These are phyloP conservation scores for Pheosia tremula DNA, from an alignment of 2,888 invertebrate species.

Conservation along the genomic window DNA sequence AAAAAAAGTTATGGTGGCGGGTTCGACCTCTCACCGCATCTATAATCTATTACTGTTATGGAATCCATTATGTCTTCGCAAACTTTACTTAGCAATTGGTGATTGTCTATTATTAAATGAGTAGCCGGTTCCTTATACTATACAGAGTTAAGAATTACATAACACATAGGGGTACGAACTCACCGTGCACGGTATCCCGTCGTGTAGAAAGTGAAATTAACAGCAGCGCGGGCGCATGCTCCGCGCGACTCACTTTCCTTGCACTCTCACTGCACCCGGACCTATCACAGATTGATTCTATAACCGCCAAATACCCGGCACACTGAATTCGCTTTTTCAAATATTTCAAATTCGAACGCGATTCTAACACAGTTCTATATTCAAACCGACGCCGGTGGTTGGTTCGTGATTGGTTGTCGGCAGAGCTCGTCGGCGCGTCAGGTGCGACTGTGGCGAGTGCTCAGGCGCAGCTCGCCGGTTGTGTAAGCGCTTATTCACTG, in stretches of 20 bases:
- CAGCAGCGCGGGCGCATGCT: constrained; percentile 65
- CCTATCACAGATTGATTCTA: constrained; percentile 26
- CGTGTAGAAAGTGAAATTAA: constrained; percentile 77
- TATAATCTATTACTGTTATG: too few species aligned
- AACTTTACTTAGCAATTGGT: too few species aligned
- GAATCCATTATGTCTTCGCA: too few species aligned
- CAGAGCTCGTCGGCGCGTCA: constrained; percentile 53
- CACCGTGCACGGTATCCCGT: constrained; percentile 71
- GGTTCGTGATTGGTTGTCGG: constrained; percentile 37
- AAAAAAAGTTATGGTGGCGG: too few species aligned
- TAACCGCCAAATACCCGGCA: constrained; percentile 19
- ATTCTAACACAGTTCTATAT: constrained; percentile 27
- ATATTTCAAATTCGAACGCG: constrained; percentile 52
- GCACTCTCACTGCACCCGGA: constrained; percentile 59
- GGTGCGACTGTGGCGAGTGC: constrained; percentile 59
- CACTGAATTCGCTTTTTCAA: constrained; percentile 48
- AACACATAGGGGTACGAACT: constrained; percentile 52
- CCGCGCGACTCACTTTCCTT: constrained; percentile 63
- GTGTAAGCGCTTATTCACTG: constrained; percentile 35
- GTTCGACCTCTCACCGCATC: too few species aligned
- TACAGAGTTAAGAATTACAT: constrained; percentile 32
- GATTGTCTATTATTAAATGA: too few species aligned
- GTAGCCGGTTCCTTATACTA: too few species aligned
- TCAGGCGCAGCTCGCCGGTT: constrained; percentile 42
- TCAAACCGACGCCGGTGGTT: constrained; percentile 18